These are phyloP conservation scores for Mimas tiliae DNA, from an alignment of 2,888 invertebrate species.

Conservation along the genomic window DNA sequence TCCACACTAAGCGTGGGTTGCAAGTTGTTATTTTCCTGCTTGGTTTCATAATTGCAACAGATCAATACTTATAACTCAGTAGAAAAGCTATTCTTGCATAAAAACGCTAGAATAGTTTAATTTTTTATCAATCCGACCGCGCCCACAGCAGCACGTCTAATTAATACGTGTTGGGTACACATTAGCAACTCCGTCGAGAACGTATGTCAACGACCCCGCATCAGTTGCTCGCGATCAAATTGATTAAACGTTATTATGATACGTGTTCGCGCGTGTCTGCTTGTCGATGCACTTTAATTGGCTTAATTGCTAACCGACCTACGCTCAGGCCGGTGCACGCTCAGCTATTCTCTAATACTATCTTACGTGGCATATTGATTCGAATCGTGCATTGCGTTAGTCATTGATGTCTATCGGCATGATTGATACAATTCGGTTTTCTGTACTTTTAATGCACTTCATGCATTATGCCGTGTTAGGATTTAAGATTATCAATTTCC, in stretches of 20 bases:
- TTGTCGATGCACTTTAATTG: conserved; percentile 75
- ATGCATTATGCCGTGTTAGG: neutral
- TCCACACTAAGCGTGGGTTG: too few species aligned
- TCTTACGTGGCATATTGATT: conserved; percentile 8
- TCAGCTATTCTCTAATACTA: conserved; percentile 25
- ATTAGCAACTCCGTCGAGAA: conserved; percentile 34
- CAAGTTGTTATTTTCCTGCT: too few species aligned
- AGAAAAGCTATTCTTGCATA: neutral
- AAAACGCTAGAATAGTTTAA: neutral
- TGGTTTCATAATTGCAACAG: too few species aligned
- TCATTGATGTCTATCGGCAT: neutral
- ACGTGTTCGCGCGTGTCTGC: conserved; percentile 60
- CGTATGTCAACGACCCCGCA: conserved; percentile 63
- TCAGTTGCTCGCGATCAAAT: conserved; percentile 69
- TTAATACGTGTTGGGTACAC: conserved; percentile 9
- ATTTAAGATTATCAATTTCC: neutral
- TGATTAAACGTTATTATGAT: conserved; percentile 76
- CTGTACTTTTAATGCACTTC: neutral
- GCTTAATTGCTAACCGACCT: conserved; percentile 60
- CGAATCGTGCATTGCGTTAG: conserved; percentile 11
- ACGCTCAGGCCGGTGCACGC: conserved; percentile 19
- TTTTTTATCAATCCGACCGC: conserved; percentile 2
- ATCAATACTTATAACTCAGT: neutral
- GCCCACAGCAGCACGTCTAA: conserved; percentile 1
- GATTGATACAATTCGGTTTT: neutral